Percentiles rank a stretch among this genome's conserved stretches.
phyloP scores from a whole-genome alignment of 2,888 invertebrate genomes.

The Hirtodrosophila cameraria region DNA sequence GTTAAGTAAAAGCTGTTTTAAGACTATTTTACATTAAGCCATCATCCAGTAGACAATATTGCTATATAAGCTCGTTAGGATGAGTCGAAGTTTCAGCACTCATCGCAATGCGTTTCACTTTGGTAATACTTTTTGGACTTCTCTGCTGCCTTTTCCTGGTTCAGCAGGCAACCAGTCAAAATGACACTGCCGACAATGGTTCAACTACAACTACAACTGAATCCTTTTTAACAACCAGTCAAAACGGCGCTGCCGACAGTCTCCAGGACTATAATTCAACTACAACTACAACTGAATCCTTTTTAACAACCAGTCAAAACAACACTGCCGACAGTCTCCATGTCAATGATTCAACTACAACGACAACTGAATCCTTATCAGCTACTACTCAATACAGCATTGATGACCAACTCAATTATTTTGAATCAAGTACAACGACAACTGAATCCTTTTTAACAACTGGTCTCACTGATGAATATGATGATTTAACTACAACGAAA shows the following conservation, averaged over 20 bases:
- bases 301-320: too few species aligned
- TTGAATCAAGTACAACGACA: too few species aligned
- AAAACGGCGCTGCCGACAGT: too few species aligned
- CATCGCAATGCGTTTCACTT: constrained; percentile 7
- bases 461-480: too few species aligned
- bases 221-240: too few species aligned
- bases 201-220: not conserved
- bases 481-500: too few species aligned
- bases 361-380: too few species aligned
- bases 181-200: not conserved
- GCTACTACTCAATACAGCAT: too few species aligned
- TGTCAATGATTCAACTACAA: not conserved
- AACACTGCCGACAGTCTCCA: not conserved
- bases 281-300: too few species aligned
- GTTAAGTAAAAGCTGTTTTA: not conserved
- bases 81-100: not conserved
- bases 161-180: constrained; percentile 1
- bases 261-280: too few species aligned
- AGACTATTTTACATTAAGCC: not conserved
- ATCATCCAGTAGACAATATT: not conserved
- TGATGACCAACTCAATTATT: too few species aligned
- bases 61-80: constrained; percentile 14
- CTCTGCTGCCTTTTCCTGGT: constrained; percentile 3
- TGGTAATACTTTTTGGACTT: constrained; percentile 2
- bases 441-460: too few species aligned